A percentile compares a stretch with the other conserved stretches of the same genome.
Conservation (phyloP, 2,797 vertebrate genomes). For the Chlorospingus flavigularis region DNA sequence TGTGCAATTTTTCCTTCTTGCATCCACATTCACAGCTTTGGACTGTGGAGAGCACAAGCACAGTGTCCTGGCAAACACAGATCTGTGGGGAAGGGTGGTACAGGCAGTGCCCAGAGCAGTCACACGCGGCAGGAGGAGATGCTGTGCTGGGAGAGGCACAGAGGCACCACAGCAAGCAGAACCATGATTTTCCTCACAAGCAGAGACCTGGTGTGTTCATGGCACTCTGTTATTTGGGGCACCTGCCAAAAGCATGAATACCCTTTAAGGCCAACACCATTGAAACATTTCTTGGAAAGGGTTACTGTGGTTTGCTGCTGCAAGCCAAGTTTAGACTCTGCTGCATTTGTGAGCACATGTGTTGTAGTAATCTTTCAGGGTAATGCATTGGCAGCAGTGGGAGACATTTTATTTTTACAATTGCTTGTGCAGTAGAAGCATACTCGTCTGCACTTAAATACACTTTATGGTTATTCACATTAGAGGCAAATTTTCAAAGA, state of each 20-base stretch:
- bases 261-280: constrained; percentile 60
- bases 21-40: background rate
- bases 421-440: constrained; percentile 47
- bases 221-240: background rate
- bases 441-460: constrained; percentile 43
- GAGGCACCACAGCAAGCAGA: background rate
- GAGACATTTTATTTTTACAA: constrained; percentile 72
- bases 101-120: background rate
- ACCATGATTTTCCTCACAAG: background rate
- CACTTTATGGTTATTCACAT: constrained; percentile 49
- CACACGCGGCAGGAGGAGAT: rapidly evolving
- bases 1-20: background rate
- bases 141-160: background rate
- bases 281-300: constrained; percentile 70
- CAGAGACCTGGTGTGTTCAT: background rate
- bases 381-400: constrained; percentile 68
- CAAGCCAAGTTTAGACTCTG: constrained; percentile 64
- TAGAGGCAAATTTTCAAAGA: constrained; percentile 62
- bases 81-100: background rate
- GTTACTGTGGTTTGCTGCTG: constrained; percentile 33
- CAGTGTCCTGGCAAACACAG: rapidly evolving
- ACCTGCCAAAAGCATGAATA: constrained; percentile 53
- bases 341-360: constrained; percentile 71
- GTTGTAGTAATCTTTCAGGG: constrained; percentile 70
- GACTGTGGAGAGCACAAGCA: background rate